Evolutionary conservation across 2,113 vertebrate species (phyloP).

Genomic region (Gasterosteus aculeatus): DNA sequence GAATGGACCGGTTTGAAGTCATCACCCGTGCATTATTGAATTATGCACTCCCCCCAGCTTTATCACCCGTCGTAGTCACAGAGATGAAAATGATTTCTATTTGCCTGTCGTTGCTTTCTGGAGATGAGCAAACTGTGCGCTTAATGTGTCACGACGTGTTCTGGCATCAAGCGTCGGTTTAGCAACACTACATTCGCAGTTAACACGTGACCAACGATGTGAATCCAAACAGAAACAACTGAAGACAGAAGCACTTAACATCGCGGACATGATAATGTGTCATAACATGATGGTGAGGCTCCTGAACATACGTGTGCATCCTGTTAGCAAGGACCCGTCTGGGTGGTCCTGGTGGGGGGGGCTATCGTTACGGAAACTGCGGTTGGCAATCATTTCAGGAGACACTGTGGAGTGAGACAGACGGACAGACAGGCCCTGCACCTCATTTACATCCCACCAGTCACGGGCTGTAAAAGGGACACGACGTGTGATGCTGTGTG

Average conservation of each 20-base stretch:
- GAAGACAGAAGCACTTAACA: no score
- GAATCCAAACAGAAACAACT: no score
- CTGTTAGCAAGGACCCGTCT: not conserved
- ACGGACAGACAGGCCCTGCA: not conserved
- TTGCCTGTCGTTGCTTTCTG: not conserved
- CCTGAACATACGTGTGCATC: not conserved
- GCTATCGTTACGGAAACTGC: slow-evolving; percentile 35
- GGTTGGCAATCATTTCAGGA: slow-evolving; percentile 18
- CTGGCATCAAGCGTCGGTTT: no score
- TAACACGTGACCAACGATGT: no score
- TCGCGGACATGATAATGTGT: no score
- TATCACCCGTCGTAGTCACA: rapidly evolving
- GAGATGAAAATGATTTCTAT: not conserved
- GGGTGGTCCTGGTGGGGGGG: slow-evolving; percentile 63
- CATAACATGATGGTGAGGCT: no score
- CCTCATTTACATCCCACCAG: slow-evolving; percentile 68
- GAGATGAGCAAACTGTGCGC: no score
- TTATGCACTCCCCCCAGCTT: not conserved
- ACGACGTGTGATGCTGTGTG: slow-evolving; percentile 50
- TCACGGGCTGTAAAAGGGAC: slow-evolving; percentile 48
- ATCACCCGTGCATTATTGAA: not conserved
- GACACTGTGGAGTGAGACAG: slow-evolving; percentile 9
- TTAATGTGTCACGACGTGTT: no score
- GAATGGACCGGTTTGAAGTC: not conserved
- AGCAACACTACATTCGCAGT: no score